Base-by-base conservation (phyloP, 2,113 vertebrate species). In the Pollachius pollachius region DNA sequence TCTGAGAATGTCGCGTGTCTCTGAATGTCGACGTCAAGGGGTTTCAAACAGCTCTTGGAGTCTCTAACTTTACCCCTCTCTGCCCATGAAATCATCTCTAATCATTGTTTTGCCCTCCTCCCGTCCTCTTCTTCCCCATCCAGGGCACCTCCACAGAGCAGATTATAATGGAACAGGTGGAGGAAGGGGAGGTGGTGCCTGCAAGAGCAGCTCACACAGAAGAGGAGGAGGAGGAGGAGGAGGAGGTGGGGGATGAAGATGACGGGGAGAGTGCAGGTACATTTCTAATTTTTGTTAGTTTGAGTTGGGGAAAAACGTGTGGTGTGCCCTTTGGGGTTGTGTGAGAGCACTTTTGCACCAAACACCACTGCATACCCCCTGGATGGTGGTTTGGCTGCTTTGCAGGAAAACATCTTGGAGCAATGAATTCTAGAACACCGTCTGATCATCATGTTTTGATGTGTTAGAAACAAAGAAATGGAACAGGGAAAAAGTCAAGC, bases 91-190 rank as follows among this genome's bases (percentile, higher is more conserved):
- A 48, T 48, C 30, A 34, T 7, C 4, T 34, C 30, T 34, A 34
- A 34, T 34, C 41, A 48, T 48, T 48, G 41, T n/a, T 18, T 18
- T 57, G 25, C 30, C 4, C 1, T 34, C 15, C 15, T 11, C 15
- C 15, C 54, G 5, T 48, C 23, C 41, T 16, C 9, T 3, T 63
- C 25, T 30, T 0, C 58, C 21, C n/a, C 58, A 9, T 12, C 18
- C 67, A 88, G 82, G 48, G 65, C 37, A 30, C 65, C 6, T 70
- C 65, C 57, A 67, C 75, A 0, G 84, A 83, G 64, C 61, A 62
- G 15, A 88, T 84, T 37, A n/a, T 75, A 57, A 79, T 86, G 82
- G 70, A 83, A n/a, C 71, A 85, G 58, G 75, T 86, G 16, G 65
- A 64, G 30, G 54, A 23, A 54, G 67, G 74, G 64, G 82, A 81